These are phyloP conservation scores for Coptotermes formosanus DNA, from an alignment of 1,140 invertebrate genomes.

Conservation along the genomic window DNA sequence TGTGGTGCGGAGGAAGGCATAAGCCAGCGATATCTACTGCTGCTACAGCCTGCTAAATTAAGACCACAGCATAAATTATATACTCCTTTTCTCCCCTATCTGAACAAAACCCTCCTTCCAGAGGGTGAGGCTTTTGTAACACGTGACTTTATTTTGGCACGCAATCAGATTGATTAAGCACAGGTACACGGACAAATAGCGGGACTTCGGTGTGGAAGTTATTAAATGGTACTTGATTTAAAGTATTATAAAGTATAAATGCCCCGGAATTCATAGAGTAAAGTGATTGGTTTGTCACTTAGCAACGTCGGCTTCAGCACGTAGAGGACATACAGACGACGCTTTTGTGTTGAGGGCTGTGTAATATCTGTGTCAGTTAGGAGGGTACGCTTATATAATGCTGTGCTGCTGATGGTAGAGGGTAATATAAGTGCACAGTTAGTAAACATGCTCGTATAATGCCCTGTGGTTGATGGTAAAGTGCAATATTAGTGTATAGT, in stretches of 20 bases:
- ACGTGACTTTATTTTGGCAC: neutral
- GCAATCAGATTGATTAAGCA: neutral
- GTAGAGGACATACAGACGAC: no score
- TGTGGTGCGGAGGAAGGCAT: neutral
- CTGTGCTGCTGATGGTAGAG: no score
- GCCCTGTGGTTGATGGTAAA: no score
- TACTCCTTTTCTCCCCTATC: neutral
- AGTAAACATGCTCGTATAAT: no score
- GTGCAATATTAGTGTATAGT: no score
- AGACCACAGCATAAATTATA: slow-evolving; percentile 14
- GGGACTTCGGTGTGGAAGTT: neutral
- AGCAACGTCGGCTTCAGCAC: no score
- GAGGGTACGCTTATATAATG: no score
- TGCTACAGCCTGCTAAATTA: neutral
- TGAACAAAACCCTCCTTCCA: neutral
- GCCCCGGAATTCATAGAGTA: no score
- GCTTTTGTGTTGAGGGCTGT: no score
- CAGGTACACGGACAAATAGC: neutral
- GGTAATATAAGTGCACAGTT: no score
- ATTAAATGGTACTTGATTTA: neutral
- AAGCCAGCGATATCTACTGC: neutral
- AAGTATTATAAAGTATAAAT: neutral
- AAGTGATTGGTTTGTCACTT: no score
- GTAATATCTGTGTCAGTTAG: no score
- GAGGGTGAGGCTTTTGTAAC: neutral